phyloP scores from a whole-genome alignment of 2,113 vertebrate genomes.

The Cheilinus undulatus region DNA sequence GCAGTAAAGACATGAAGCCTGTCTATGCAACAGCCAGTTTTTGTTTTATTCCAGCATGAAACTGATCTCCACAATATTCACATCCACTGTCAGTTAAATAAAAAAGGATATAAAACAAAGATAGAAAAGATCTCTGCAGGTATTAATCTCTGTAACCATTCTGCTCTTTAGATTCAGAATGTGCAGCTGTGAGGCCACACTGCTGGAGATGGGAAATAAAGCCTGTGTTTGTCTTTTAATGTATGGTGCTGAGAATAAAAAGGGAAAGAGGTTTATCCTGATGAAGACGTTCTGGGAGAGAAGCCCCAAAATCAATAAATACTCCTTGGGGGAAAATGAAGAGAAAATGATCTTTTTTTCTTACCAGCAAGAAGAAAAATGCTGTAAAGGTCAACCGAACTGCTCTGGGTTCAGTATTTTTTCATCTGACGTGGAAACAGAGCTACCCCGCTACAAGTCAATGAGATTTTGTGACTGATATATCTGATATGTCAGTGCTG shows the following conservation, averaged over 20 bases:
- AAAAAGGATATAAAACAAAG: constrained; percentile 75
- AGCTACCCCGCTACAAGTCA: constrained; percentile 18
- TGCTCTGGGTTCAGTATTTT: constrained; percentile 35
- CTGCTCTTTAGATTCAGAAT: constrained; percentile 32
- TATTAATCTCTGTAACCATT: constrained; percentile 10
- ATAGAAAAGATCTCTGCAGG: constrained; percentile 60
- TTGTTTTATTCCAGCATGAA: constrained; percentile 74
- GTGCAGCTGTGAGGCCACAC: background rate
- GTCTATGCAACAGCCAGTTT: constrained; percentile 39
- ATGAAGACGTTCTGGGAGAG: constrained; percentile 60
- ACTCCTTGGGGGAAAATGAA: constrained; percentile 53
- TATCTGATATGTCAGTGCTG: constrained; percentile 31
- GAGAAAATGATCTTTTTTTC: constrained; percentile 58
- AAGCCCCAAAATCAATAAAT: constrained; percentile 68
- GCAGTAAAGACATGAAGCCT: constrained; percentile 25
- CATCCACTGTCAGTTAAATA: constrained; percentile 67
- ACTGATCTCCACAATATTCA: constrained; percentile 63
- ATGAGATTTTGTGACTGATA: constrained; percentile 47
- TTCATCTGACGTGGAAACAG: constrained; percentile 37
- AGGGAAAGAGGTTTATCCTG: constrained; percentile 31
- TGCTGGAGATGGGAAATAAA: constrained; percentile 23
- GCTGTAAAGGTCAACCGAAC: constrained; percentile 61
- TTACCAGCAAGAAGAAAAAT: constrained; percentile 34
- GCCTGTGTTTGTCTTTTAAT: constrained; percentile 26
- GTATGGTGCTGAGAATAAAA: constrained; percentile 29